Evolutionary conservation across 2,888 invertebrate genomes (phyloP).

Genomic region (Deilephila elpenor): DNA sequence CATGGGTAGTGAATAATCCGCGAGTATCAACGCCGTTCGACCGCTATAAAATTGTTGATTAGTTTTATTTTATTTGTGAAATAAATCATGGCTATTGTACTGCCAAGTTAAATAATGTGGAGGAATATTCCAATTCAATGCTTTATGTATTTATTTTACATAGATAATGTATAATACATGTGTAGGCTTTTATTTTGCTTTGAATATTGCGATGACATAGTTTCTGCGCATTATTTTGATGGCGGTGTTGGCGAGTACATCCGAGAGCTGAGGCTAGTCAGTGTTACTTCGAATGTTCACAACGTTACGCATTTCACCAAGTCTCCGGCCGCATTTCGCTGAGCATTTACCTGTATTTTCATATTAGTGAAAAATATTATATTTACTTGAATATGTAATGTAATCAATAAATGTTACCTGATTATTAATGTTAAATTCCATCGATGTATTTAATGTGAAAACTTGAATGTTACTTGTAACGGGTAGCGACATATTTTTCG

Average conservation of each 20-base stretch:
- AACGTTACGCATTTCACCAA: conserved; percentile 47
- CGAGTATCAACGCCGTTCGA: conserved; percentile 20
- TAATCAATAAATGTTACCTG: conserved; percentile 51
- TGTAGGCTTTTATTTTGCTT: conserved; percentile 21
- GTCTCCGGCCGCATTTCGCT: conserved; percentile 65
- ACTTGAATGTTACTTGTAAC: conserved; percentile 60
- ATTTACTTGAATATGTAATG: conserved; percentile 38
- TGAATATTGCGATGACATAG: background rate
- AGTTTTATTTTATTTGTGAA: conserved; percentile 72
- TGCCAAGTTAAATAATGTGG: conserved; percentile 26
- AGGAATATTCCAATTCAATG: conserved; percentile 27
- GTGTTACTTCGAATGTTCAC: conserved; percentile 53
- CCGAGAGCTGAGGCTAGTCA: conserved; percentile 51
- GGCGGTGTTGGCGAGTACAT: conserved; percentile 28
- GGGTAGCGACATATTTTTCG: conserved; percentile 72
- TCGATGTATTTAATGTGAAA: conserved; percentile 66
- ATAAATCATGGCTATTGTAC: conserved; percentile 46
- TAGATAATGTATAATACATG: conserved; percentile 5
- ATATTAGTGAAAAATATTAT: conserved; percentile 34
- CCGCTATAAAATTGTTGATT: conserved; percentile 64
- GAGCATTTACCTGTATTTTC: conserved; percentile 61
- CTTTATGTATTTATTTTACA: conserved; percentile 13
- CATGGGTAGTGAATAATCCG: background rate
- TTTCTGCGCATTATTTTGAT: conserved; percentile 29
- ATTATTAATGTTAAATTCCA: conserved; percentile 62